These are phyloP conservation scores for Dynastes grantii DNA, from an alignment of 2,888 invertebrate species.

Conservation along the genomic window DNA sequence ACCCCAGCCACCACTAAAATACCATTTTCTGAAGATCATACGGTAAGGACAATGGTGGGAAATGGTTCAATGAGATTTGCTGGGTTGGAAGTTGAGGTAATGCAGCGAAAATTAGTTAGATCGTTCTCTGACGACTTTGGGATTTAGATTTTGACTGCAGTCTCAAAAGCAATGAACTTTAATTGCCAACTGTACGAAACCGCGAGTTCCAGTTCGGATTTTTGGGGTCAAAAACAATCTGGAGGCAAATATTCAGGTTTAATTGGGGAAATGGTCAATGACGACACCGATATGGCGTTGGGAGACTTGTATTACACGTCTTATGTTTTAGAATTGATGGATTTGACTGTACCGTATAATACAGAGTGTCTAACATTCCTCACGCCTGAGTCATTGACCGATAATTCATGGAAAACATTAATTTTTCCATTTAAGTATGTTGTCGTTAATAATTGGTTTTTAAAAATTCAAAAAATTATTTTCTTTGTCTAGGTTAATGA, in stretches of 20 bases:
- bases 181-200: constrained; percentile 79
- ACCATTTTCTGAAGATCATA: constrained; percentile 56
- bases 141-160: constrained; percentile 76
- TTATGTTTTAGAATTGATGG: constrained; percentile 79
- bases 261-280: constrained; percentile 81
- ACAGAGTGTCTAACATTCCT: constrained; percentile 88
- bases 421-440: constrained; percentile 83
- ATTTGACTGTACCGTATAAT: constrained; percentile 85
- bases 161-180: constrained; percentile 83
- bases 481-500: constrained; percentile 68
- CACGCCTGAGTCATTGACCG: constrained; percentile 85
- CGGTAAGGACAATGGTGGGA: constrained; percentile 57
- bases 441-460: constrained; percentile 45
- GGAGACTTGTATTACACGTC: constrained; percentile 86
- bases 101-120: too few species aligned
- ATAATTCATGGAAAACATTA: constrained; percentile 89
- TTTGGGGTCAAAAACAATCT: constrained; percentile 79
- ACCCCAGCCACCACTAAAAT: constrained; percentile 76
- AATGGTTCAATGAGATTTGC: constrained; percentile 65
- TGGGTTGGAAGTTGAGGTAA: constrained; percentile 82
- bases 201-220: constrained; percentile 74
- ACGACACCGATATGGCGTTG: constrained; percentile 81
- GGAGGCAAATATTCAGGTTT: constrained; percentile 83
- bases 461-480: too few species aligned
- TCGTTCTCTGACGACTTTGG: constrained; percentile 53